phyloP scores from a whole-genome alignment of 1,140 invertebrate species.

The Eupeodes corollae region DNA sequence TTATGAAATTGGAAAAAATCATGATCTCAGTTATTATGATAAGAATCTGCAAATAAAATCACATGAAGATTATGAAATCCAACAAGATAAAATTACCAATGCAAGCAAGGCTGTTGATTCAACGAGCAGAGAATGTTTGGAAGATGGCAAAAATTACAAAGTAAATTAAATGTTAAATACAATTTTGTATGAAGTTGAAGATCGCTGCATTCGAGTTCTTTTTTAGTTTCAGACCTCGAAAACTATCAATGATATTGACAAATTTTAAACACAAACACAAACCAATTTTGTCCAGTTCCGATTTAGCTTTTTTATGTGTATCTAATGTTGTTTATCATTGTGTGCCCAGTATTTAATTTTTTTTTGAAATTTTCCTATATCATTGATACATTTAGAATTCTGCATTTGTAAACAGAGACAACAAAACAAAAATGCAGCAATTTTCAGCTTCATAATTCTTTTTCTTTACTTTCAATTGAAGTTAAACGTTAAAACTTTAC shows the following conservation, averaged over 20 bases:
- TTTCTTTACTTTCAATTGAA: too few species aligned
- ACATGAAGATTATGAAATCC: slow-evolving; percentile 5
- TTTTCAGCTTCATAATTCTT: too few species aligned
- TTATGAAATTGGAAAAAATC: neutral
- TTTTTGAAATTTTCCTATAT: neutral
- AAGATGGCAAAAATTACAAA: slow-evolving; percentile 32
- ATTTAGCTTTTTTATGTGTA: neutral
- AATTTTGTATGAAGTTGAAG: too few species aligned
- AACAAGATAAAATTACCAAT: slow-evolving; percentile 27
- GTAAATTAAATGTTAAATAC: slow-evolving; percentile 13
- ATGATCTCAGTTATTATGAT: neutral
- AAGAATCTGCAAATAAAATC: neutral
- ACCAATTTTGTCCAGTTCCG: neutral
- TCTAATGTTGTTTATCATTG: neutral
- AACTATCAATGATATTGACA: too few species aligned
- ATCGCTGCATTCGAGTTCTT: neutral
- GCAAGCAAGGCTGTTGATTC: slow-evolving; percentile 27
- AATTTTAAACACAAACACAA: neutral
- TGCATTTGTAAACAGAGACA: too few species aligned
- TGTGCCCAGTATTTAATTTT: neutral
- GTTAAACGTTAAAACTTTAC: too few species aligned
- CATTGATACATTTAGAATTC: neutral
- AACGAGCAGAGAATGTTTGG: slow-evolving; percentile 31
- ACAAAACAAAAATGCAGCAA: too few species aligned
- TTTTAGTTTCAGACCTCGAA: too few species aligned